These are phyloP conservation scores for Astropecten irregularis DNA, from an alignment of 53 echinoderm and acorn worm species.

Conservation along the genomic window DNA sequence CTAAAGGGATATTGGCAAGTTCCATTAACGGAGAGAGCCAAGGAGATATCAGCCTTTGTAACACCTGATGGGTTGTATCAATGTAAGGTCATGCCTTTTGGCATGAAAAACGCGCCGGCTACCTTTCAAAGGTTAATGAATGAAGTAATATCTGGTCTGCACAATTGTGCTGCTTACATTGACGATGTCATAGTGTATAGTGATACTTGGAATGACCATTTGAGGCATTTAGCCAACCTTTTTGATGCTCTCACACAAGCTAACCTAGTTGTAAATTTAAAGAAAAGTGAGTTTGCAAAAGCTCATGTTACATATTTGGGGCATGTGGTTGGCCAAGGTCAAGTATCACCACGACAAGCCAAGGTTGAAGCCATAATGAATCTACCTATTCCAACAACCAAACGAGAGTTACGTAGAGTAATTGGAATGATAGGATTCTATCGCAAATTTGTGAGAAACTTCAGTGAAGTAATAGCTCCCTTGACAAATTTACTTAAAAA, in stretches of 20 bases:
- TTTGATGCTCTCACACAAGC: conserved; percentile 6
- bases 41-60: conserved; percentile 49
- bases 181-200: conserved; percentile 16
- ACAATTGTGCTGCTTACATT: conserved; percentile 7
- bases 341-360: conserved; percentile 42
- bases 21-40: conserved; percentile 36
- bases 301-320: conserved; percentile 57
- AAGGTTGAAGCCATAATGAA: conserved; percentile 53
- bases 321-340: conserved; percentile 56
- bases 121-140: conserved; percentile 54
- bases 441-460: conserved; percentile 56
- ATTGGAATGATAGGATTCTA: conserved; percentile 63
- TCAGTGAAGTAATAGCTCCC: conserved; percentile 18
- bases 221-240: not conserved
- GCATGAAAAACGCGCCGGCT: conserved; percentile 41
- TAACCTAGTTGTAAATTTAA: conserved; percentile 37
- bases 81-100: conserved; percentile 54
- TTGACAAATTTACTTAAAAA: conserved; percentile 67
- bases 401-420: conserved; percentile 41
- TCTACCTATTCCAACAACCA: conserved; percentile 27
- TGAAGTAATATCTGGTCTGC: not conserved
- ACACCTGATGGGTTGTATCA: conserved; percentile 31
- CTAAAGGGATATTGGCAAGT: conserved; percentile 58
- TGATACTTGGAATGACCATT: conserved; percentile 37
- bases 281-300: conserved; percentile 56